Base-by-base conservation (phyloP, 2,888 invertebrate species). In the Hirtodrosophila trivittata region DNA sequence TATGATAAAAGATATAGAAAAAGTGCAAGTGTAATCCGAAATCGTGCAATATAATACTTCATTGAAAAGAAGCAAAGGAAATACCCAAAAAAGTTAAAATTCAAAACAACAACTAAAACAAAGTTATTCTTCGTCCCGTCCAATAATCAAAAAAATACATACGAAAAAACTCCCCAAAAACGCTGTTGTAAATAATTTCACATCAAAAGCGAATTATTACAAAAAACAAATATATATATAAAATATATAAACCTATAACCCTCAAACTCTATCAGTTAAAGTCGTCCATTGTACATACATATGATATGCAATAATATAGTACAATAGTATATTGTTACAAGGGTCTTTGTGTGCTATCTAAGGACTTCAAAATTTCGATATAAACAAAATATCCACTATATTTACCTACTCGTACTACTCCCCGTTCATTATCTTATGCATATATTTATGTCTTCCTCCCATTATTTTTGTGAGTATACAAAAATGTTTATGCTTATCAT, bases 121-220 rank as follows among this genome's bases (percentile, higher is more conserved):
- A 52, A 67, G 37, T 60, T 60, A 58, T 50, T 16, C 32, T 41
- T 10, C 39, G 41, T 45, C 49, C 51, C 5, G 45, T 51, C 39
- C 37, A 56, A 54, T n/a, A 43, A 41, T 45, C 26, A 28, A 9
- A 21, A 38, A 38, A 39, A 56, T 25, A 51, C 12, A 41, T 37
- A 56, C 14, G 38, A 47, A 56, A 54, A 43, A 55, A 51, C 67
- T 72, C 68, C 58, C n/a, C 30, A 56, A 75, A 12, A 68, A 73
- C 70, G 82, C 88, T 88, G 82, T 88, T 88, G 88, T 88, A 88
- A 83, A 88, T 88, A 88, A 80, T 86, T 87, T 83, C 77, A 75
- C 64, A 54, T 39, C 18, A 46, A 33, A 66, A 58, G 32, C 66
- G 13, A 51, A 49, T 47, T 43, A 60, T 33, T 69, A 54, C 37